A percentile compares a stretch with the other conserved stretches of the same genome.
phyloP scores from a whole-genome alignment of 2,797 vertebrate genomes.

The Amblyopsis hoosieri region DNA sequence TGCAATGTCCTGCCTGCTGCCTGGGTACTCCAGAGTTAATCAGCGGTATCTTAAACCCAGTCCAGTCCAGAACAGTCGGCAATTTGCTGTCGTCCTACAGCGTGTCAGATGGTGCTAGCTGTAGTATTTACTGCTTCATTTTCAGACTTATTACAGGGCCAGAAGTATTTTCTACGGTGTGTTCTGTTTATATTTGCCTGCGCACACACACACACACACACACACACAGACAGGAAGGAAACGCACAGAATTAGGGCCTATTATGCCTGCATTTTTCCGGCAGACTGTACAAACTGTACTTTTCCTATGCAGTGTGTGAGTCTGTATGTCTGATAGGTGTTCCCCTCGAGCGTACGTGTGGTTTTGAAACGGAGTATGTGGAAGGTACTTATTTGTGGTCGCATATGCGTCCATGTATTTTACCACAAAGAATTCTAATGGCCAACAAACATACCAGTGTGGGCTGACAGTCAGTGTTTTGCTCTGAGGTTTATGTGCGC shows the following conservation, averaged over 20 bases:
- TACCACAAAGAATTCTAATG: not conserved
- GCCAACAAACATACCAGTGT: not conserved
- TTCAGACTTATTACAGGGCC: constrained; percentile 1
- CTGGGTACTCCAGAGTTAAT: too few species aligned
- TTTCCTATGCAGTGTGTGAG: constrained; percentile 29
- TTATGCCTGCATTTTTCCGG: constrained; percentile 46
- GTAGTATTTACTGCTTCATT: constrained; percentile 20
- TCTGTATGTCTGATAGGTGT: constrained; percentile 2
- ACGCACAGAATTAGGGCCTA: constrained; percentile 41
- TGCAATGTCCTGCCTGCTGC: too few species aligned
- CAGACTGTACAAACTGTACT: constrained; percentile 27
- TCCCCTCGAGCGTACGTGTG: not conserved
- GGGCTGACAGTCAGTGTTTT: not conserved
- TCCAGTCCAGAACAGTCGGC: too few species aligned
- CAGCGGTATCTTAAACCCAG: too few species aligned
- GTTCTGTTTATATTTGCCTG: constrained; percentile 69
- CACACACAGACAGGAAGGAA: constrained; percentile 67
- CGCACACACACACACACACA: constrained; percentile 35
- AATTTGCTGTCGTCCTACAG: constrained; percentile 29
- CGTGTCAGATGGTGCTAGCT: constrained; percentile 35
- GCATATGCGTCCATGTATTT: not conserved
- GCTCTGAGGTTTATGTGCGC: too few species aligned
- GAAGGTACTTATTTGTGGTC: not conserved
- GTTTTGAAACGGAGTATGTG: not conserved
- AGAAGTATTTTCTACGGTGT: constrained; percentile 41